Evolutionary conservation across 2,797 vertebrate species (phyloP), one percentile per base, ranked within the genome.

Genomic region (Artibeus jamaicensis): DNA sequence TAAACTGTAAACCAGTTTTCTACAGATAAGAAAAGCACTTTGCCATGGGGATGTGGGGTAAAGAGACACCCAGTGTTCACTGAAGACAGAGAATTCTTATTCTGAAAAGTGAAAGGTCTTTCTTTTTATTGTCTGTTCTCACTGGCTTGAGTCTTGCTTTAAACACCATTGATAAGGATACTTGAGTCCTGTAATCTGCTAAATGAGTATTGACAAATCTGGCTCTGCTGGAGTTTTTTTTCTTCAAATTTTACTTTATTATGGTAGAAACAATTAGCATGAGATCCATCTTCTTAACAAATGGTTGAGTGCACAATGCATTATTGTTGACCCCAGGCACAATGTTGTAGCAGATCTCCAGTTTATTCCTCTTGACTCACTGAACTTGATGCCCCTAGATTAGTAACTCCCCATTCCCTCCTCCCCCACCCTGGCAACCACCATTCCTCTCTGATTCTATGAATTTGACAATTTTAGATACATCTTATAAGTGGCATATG

Each of bases 1-100:
- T 86, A 89, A 93, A 74, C 79, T 46, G 12, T 48, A 39, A 97
- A 4, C 62, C 57, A 12, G 57, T 34, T 15, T 87, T 97, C 26
- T 29, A 3, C 4, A 68, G 68, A 62, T 19, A 42, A 96, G 78
- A 44, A 87, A 81, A 85, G 83, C 59, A 24, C 92, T 93, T 93
- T 9, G 3, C 70, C 22, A 0, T n/a, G 48, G 26, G 62, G 67
- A 9, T 48, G 32, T 39, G 21, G 79, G 9, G 2, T 53, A 34
- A 10, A 90, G 71, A 94, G 59, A 24, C 7, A 15, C 6, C 46
- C 39, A 48, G 78, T 29, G 53, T 70, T 94, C 62, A 86, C 62
- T 53, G 53, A 67, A 92, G 73, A 48, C 70, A 89, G 82, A 96
- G 50, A 76, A 73, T 81, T 79, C 42, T 82, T 76, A 83, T 44